phyloP scores from a whole-genome alignment of 2,888 invertebrate genomes.

The Nasonia oneida region DNA sequence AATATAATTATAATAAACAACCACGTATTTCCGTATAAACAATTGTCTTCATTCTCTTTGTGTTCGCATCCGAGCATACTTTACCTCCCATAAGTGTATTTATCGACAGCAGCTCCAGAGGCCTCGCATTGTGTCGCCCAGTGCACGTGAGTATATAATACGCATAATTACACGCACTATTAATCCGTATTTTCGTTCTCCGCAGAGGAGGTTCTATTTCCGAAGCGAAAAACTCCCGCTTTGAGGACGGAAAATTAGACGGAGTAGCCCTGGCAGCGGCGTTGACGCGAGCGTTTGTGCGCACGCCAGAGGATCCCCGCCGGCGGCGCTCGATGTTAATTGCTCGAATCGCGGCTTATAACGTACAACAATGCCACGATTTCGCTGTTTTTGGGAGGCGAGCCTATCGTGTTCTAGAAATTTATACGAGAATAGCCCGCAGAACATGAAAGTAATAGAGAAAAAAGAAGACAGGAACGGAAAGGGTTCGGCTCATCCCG shows the following conservation, averaged over 20 bases:
- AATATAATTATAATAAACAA: constrained; percentile 79
- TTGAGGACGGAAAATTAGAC: too few species aligned
- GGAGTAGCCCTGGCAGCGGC: neutral
- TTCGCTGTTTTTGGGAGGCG: neutral
- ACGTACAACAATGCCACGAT: neutral
- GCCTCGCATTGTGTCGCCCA: too few species aligned
- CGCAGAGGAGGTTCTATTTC: too few species aligned
- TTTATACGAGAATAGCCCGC: neutral
- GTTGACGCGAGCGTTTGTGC: neutral
- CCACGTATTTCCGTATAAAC: constrained; percentile 78
- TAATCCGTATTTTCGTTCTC: too few species aligned
- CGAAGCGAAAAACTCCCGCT: neutral
- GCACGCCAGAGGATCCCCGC: too few species aligned
- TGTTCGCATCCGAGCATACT: neutral
- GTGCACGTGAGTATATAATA: too few species aligned
- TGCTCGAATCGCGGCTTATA: neutral
- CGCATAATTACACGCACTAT: too few species aligned
- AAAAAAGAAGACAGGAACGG: neutral
- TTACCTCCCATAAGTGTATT: neutral
- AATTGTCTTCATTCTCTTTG: constrained; percentile 57
- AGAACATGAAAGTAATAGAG: too few species aligned
- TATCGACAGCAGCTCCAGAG: neutral
- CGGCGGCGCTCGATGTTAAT: neutral
- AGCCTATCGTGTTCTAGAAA: neutral
- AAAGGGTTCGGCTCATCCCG: neutral